Evolutionary conservation across 2,113 vertebrate species (phyloP), one percentile per base, ranked within the genome.

Genomic region (Oenanthe melanoleuca): DNA sequence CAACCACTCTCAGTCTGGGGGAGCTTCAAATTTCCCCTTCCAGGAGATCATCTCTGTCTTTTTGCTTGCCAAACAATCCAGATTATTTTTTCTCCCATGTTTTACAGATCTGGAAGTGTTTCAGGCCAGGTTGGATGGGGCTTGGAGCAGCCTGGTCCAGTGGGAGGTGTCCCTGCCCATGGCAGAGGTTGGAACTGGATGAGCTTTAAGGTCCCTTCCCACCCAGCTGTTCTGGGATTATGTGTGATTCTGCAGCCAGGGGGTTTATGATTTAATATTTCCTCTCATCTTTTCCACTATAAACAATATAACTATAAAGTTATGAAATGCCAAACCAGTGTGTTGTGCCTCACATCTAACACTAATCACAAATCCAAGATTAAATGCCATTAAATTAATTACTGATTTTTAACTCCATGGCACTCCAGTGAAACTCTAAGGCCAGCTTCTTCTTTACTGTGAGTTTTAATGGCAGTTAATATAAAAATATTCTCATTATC

Each of bases 71-170:
- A 45, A 49, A 33, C 14, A 60, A 24, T 44, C 28, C 42, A 37
- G 38, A 24, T 47, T 4, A 4, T 33, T 52, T 90, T 70, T 65
- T 65, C 9, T 14, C 33, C 12, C 11, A 0, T 25, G 6, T 67
- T 56, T 75, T 50, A 24, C 23, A 47, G 31, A 71, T 21, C 17
- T 56, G 47, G 59, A 26, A 28, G 18, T 65, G 14, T 50, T 6
- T 7, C 6, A 66, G 52, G 12, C 15, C 44, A 59, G 18, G 26
- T 1, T 72, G 75, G 66, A 50, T 0, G 0, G 17, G 9, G 10
- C 8, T 59, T n/a, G 52, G 77, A 73, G 12, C 21, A 52, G 5
- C 19, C 37, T 44, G 37, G 37, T 2, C 0, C 5, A 23, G 52
- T 44, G 37, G 19, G 9, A 73, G 13, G 10, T 66, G 59, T 24